A percentile compares a stretch with the other conserved stretches of the same genome.
Conservation (phyloP, 1,140 invertebrate genomes). For the Anastrepha ludens region DNA sequence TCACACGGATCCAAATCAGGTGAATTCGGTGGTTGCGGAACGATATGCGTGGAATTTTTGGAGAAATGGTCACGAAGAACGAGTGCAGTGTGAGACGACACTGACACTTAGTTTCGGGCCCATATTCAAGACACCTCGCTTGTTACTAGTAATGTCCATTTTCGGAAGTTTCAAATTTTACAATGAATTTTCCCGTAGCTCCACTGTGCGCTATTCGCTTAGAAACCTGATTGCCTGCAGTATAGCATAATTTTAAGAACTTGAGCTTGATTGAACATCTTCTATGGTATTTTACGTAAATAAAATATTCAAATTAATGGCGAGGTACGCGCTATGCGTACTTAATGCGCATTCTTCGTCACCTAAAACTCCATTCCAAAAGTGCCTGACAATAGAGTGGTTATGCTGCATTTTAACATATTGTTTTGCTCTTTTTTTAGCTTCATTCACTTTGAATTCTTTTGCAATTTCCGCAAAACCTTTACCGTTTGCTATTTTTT, state of each 20-base stretch:
- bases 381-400: background rate
- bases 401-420: background rate
- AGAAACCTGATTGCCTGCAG: background rate
- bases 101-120: no score
- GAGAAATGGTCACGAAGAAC: no score
- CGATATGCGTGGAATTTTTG: no score
- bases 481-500: background rate
- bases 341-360: background rate
- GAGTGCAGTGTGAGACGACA: no score
- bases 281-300: slow-evolving; percentile 32
- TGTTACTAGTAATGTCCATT: no score
- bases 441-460: slow-evolving; percentile 36
- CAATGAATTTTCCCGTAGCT: no score
- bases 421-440: background rate
- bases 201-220: background rate
- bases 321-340: slow-evolving; percentile 25
- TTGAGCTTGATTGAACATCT: slow-evolving; percentile 19
- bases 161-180: no score
- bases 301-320: slow-evolving; percentile 52
- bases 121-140: no score
- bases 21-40: no score
- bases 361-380: background rate
- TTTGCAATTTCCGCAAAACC: slow-evolving; percentile 6
- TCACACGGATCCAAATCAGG: no score
- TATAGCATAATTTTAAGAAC: background rate